phyloP scores from a whole-genome alignment of 2,888 invertebrate genomes.

The Platycnemis pennipes region DNA sequence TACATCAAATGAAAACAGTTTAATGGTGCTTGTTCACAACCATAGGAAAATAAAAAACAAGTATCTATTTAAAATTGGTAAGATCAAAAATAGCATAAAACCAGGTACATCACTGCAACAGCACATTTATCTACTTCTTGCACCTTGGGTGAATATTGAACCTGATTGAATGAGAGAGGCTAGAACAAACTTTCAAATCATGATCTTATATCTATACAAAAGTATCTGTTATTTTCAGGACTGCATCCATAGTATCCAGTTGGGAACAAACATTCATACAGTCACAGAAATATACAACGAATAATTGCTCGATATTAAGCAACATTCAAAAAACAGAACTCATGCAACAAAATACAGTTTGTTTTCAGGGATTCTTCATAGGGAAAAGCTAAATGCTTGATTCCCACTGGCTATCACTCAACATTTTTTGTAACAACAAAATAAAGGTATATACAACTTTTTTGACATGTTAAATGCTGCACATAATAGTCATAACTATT shows the following conservation, averaged over 20 bases:
- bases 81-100: background rate
- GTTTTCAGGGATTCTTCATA: conserved; percentile 33
- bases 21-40: background rate
- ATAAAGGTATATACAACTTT: conserved; percentile 45
- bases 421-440: conserved; percentile 20
- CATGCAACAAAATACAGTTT: conserved; percentile 25
- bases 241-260: conserved; percentile 33
- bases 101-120: background rate
- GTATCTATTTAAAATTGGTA: background rate
- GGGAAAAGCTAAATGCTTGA: background rate
- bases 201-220: background rate
- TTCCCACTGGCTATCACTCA: conserved; percentile 16
- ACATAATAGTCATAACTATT: conserved; percentile 25
- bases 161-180: background rate
- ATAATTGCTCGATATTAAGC: background rate
- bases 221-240: background rate
- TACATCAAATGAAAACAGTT: background rate
- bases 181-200: conserved; percentile 19
- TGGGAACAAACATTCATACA: conserved; percentile 56
- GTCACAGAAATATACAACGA: conserved; percentile 13
- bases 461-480: conserved; percentile 50
- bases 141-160: background rate
- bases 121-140: background rate
- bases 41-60: background rate
- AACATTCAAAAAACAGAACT: conserved; percentile 28